Evolutionary conservation across 2,888 invertebrate genomes (phyloP), one percentile per base, ranked within the genome.

Genomic region (Mayetiola destructor): DNA sequence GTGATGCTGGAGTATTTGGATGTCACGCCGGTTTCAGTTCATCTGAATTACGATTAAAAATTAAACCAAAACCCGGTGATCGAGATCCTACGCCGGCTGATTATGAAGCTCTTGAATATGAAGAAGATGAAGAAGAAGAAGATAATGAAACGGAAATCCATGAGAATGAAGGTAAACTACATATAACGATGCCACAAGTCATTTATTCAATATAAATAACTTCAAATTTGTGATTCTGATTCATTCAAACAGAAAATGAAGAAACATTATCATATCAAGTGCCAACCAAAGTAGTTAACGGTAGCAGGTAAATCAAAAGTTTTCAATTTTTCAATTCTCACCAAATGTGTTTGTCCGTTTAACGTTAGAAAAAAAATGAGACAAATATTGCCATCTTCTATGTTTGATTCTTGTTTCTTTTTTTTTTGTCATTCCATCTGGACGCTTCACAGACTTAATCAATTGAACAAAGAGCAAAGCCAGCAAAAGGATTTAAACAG

Each of bases 1-100:
- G 84, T 2, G 93, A 93, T 70, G 83, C 84, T 57, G 93, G 92
- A 1, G 75, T 84, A 4, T 94, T 92, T 68, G 86, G 88, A 0
- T 94, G 94, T 67, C 80, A 86, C 55, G 89, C 90, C 10, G 90
- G 89, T 1, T 77, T 83, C 54, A 86, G 88, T 55, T 80, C 82
- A 57, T 91, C 91, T 1, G 87, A 87, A 67, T 80, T 91, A 57
- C 82, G 82, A 1, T 75, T 93, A 39, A 79, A 84, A 29, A 88
- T 93, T 4, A 86, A 88, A 67, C 82, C 85, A 0, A 78, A 82
- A 60, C 87, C 88, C 0, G 87, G 80, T 27, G 85, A 88, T 63
- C 85, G 87, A 64, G 83, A 84, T 42, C 85, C 84, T 54, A 86
- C 87, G 48, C 86, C 86, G 65, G 89, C 90, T 32, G 80, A 80